These are phyloP conservation scores for Pagetopsis macropterus DNA, from an alignment of 2,797 vertebrate species.

Conservation along the genomic window DNA sequence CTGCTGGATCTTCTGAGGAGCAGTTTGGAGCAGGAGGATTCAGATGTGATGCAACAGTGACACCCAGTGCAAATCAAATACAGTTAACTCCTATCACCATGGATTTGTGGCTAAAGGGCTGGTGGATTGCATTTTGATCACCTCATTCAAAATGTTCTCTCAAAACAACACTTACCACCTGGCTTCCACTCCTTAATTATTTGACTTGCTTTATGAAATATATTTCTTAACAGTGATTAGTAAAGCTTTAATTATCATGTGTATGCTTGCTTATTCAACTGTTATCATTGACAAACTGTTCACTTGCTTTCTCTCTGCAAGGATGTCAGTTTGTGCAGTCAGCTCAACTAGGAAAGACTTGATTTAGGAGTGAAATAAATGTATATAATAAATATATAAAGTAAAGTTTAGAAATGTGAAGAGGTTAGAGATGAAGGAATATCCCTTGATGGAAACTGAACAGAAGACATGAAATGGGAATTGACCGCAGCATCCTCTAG, in stretches of 20 bases:
- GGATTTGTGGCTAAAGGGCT: neutral
- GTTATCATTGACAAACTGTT: neutral
- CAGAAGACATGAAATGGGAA: too few species aligned
- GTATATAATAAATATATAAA: too few species aligned
- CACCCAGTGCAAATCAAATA: constrained; percentile 66
- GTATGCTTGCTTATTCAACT: neutral
- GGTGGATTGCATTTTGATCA: neutral
- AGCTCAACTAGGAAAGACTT: too few species aligned
- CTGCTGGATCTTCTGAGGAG: neutral
- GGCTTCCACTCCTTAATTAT: neutral
- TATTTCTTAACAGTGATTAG: neutral
- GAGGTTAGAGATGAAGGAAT: too few species aligned
- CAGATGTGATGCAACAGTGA: constrained; percentile 73
- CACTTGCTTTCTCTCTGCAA: too few species aligned
- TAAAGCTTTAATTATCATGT: neutral
- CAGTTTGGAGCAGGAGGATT: constrained; percentile 1
- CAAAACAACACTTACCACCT: neutral
- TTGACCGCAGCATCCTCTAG: too few species aligned
- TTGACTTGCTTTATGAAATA: neutral
- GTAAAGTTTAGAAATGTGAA: too few species aligned
- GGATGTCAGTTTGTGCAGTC: too few species aligned
- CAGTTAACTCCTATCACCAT: neutral
- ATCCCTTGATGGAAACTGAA: too few species aligned
- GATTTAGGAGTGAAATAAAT: too few species aligned
- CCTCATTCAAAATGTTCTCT: neutral